These are phyloP conservation scores for Tanytarsus gracilentus DNA, from an alignment of 2,888 invertebrate genomes.

Conservation along the genomic window DNA sequence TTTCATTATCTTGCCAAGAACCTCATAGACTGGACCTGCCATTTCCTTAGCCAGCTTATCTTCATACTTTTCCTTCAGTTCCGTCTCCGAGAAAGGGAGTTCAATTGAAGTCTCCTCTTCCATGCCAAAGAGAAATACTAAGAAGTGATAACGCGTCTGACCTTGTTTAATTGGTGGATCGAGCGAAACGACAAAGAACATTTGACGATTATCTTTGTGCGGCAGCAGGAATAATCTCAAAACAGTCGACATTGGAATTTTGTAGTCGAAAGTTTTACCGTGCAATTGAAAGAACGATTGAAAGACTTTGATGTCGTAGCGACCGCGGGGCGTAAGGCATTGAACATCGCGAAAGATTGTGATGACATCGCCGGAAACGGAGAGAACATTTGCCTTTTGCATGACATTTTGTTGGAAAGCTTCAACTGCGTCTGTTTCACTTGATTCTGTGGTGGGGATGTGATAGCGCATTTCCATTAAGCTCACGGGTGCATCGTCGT, in stretches of 20 bases:
- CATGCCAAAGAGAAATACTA: constrained; percentile 87
- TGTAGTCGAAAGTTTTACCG: constrained; percentile 99
- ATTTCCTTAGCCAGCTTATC: constrained; percentile 84
- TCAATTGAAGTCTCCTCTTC: constrained; percentile 91
- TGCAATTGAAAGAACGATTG: constrained; percentile 84
- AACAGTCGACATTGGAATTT: constrained; percentile 96
- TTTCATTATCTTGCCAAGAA: constrained; percentile 94
- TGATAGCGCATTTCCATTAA: constrained; percentile 97
- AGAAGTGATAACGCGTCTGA: constrained; percentile 94
- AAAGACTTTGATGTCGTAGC: constrained; percentile 89
- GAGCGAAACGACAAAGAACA: constrained; percentile 94
- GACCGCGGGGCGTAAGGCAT: constrained; percentile 89
- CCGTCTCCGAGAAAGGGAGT: constrained; percentile 83
- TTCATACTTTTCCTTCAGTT: constrained; percentile 86
- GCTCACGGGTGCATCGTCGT: constrained; percentile 95
- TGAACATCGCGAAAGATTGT: constrained; percentile 94
- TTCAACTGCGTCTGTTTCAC: constrained; percentile 86
- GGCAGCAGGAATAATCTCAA: constrained; percentile 88
- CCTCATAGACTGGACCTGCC: constrained; percentile 88
- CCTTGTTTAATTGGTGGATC: constrained; percentile 99
- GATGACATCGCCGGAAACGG: constrained; percentile 95
- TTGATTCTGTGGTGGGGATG: constrained; percentile 83
- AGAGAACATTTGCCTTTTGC: constrained; percentile 95
- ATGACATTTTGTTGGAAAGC: constrained; percentile 96
- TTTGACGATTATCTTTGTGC: constrained; percentile 95